phyloP scores from a whole-genome alignment of 1,140 invertebrate species.

The Zophobas morio region DNA sequence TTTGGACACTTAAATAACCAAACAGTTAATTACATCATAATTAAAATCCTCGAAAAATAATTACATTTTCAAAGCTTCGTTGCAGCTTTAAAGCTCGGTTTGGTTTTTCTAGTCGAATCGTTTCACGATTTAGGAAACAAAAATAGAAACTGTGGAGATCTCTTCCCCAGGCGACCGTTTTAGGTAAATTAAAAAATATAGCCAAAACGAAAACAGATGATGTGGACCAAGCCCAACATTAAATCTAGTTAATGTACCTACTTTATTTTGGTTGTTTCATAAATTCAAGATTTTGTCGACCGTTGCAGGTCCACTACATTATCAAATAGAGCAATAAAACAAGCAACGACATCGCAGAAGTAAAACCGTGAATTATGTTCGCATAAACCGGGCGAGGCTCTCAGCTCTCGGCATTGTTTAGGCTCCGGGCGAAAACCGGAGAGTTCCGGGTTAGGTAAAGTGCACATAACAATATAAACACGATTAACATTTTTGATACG shows the following conservation, averaged over 20 bases:
- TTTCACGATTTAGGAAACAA: too few relatives aligned
- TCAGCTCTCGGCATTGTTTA: slow-evolving; percentile 51
- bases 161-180: too few relatives aligned
- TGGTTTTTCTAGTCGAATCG: too few relatives aligned
- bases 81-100: too few relatives aligned
- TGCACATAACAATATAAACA: slow-evolving; percentile 18
- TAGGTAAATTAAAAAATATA: too few relatives aligned
- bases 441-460: slow-evolving; percentile 26
- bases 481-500: neutral
- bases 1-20: too few relatives aligned
- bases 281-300: slow-evolving; percentile 43
- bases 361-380: slow-evolving; percentile 54
- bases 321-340: slow-evolving; percentile 52
- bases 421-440: slow-evolving; percentile 27
- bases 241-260: neutral
- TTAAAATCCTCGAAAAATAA: too few relatives aligned
- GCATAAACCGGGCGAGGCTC: slow-evolving; percentile 50
- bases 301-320: slow-evolving; percentile 47
- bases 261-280: slow-evolving; percentile 8
- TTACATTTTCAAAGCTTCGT: too few relatives aligned
- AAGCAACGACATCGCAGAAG: slow-evolving; percentile 48
- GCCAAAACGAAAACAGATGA: too few relatives aligned
- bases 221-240: too few relatives aligned
- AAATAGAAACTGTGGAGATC: too few relatives aligned
- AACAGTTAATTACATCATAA: too few relatives aligned